Percentiles rank a stretch among this genome's conserved stretches.
Evolutionary conservation across 35 echinoderm and acorn worm species (phyloP).

Genomic region (Eucidaris tribuloides): DNA sequence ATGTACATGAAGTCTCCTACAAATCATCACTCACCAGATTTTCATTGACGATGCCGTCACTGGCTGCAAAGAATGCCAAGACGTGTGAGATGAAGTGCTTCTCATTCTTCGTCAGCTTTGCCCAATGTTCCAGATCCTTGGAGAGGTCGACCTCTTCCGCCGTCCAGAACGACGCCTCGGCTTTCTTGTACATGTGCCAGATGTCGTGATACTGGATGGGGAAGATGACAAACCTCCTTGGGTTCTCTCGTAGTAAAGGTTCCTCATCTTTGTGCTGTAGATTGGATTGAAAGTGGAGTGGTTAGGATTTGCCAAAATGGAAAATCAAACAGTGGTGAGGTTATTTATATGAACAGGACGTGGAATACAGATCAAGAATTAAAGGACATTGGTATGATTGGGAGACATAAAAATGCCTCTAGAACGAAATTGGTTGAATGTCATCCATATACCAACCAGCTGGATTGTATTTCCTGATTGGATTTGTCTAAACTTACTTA

Average conservation of each 20-base stretch:
- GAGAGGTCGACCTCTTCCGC: constrained; percentile 93
- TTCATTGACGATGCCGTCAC: constrained; percentile 98
- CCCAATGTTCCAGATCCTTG: constrained; percentile 80
- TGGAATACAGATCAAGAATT: too few relatives aligned
- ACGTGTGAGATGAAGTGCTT: constrained; percentile 96
- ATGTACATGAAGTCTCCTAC: too few relatives aligned
- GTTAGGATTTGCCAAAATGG: too few relatives aligned
- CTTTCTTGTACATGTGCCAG: constrained; percentile 98
- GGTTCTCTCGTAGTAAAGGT: constrained; percentile 83
- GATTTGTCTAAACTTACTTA: too few relatives aligned
- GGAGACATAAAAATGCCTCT: too few relatives aligned
- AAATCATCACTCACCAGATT: constrained; percentile 82
- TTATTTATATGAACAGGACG: too few relatives aligned
- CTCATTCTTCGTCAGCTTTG: constrained; percentile 59
- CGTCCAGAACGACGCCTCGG: constrained; percentile 96
- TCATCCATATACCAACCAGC: too few relatives aligned
- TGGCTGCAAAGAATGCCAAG: constrained; percentile 96
- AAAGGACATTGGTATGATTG: too few relatives aligned
- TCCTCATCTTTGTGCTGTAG: constrained; percentile 44
- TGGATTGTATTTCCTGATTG: too few relatives aligned
- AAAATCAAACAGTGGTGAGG: too few relatives aligned
- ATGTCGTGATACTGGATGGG: constrained; percentile 96
- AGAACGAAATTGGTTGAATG: too few relatives aligned
- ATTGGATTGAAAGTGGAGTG: too few relatives aligned
- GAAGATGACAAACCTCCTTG: constrained; percentile 82